These are phyloP conservation scores for Martes martes DNA, from an alignment of 2,113 vertebrate genomes.

Conservation along the genomic window DNA sequence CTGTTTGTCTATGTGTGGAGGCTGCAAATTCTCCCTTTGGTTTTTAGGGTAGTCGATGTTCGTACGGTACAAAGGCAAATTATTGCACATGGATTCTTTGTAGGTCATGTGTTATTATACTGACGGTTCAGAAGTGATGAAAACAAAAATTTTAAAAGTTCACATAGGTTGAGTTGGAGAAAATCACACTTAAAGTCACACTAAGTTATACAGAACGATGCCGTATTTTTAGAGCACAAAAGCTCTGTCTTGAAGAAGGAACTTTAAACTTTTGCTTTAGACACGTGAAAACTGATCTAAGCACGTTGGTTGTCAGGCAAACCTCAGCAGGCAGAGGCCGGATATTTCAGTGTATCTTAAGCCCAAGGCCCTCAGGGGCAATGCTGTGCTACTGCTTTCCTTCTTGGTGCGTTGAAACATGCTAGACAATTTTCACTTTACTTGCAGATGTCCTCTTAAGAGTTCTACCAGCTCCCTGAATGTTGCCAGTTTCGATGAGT, in stretches of 20 bases:
- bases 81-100: not conserved
- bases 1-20: not conserved
- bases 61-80: not conserved
- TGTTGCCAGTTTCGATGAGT: not conserved
- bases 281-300: not conserved
- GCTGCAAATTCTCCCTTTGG: not conserved
- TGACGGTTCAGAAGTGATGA: not conserved
- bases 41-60: not conserved
- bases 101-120: not conserved
- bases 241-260: not conserved
- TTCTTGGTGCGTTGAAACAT: not conserved
- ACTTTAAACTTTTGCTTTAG: not conserved
- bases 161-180: not conserved
- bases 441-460: not conserved
- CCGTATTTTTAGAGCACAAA: not conserved
- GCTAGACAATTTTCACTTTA: too few relatives aligned
- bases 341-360: not conserved
- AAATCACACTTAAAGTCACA: not conserved
- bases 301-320: not conserved
- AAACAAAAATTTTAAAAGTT: constrained; percentile 33
- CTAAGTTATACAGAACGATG: not conserved
- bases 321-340: not conserved
- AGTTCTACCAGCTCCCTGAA: too few relatives aligned
- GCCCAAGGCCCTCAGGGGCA: accelerated
- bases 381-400: not conserved